Base-by-base conservation (phyloP, 37 sponge, comb jelly and placozoan species). In the Bolinopsis microptera region DNA sequence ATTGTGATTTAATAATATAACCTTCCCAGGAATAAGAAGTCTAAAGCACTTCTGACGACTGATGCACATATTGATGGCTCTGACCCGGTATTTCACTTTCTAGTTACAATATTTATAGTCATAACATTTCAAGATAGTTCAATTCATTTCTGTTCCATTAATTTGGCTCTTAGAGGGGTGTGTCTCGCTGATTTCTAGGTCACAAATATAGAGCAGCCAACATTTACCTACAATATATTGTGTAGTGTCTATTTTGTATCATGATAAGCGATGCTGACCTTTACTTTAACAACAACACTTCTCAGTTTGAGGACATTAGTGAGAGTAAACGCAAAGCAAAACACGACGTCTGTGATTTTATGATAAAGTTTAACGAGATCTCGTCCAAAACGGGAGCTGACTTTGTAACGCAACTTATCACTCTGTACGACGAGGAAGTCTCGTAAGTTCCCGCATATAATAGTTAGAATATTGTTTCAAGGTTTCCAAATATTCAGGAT, bases 391-490 rank as follows among this genome's bases (percentile, higher is more conserved):
- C 90, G 40, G 90, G 90, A 1, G 90, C 90, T 3, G 90, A 86
- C 36, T 86, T 86, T 27, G 90, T 86, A 1, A 36, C 90, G 0
- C 90, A 33, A 38, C 90, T 86, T 28, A 86, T 86, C 27, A 33
- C 61, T 9, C 90, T 86, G 0, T 86, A 86, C 30, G 90, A 86
- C 61, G 90, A 86, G 26, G 90, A 86, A 86, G 90, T 86, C 90
- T 28, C 41, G 90, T 86, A n/a, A 86, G 90, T 41, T 48, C n/a
- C 68, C 68, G 21, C 13, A 22, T 67, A 67, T 67, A 67, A 22
- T 67, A 67, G 21, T 67, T 67, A 67, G 21, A 22, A 22, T 13
- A 67, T 67, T 67, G 21, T 67, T 67, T 67, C 21, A 22, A 22
- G 68, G 13, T 21, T 67, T 67, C 21, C 21, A 21, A 67, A 22